Percentiles rank a stretch among this genome's conserved stretches.
These are phyloP conservation scores for Chloroclysta siterata DNA, from an alignment of 2,888 invertebrate genomes.

Conservation along the genomic window DNA sequence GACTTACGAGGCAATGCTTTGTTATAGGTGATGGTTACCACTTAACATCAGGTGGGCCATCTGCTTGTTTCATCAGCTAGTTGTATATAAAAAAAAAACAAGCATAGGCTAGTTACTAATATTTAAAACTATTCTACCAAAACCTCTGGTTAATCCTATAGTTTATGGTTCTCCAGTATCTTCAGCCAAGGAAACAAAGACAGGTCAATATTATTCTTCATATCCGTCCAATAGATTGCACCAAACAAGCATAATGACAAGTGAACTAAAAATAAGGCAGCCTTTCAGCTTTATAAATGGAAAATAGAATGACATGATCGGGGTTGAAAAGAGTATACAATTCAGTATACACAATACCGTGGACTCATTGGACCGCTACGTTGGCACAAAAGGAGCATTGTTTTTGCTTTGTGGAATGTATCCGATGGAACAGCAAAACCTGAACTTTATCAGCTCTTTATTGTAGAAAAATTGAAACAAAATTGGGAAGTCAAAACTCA, in stretches of 20 bases:
- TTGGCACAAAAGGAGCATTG: constrained; percentile 75
- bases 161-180: not conserved
- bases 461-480: constrained; percentile 49
- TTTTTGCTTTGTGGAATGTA: constrained; percentile 79
- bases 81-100: too few species aligned
- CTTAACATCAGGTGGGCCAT: too few species aligned
- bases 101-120: too few species aligned
- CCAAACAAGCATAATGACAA: constrained; percentile 41
- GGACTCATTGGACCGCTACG: constrained; percentile 69
- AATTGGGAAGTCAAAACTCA: constrained; percentile 22
- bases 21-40: too few species aligned
- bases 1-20: too few species aligned
- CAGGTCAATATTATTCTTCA: constrained; percentile 31
- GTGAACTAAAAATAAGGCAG: constrained; percentile 59
- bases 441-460: constrained; percentile 66
- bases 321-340: constrained; percentile 63
- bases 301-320: constrained; percentile 71
- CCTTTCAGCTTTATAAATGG: constrained; percentile 65
- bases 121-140: not conserved
- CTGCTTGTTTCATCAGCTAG: too few species aligned
- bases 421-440: constrained; percentile 67
- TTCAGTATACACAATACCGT: constrained; percentile 55
- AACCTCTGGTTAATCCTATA: not conserved
- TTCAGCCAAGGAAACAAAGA: constrained; percentile 16
- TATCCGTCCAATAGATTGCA: constrained; percentile 27